Evolutionary conservation across 2,888 invertebrate genomes (phyloP).

Genomic region (Drosophila melanosoma): DNA sequence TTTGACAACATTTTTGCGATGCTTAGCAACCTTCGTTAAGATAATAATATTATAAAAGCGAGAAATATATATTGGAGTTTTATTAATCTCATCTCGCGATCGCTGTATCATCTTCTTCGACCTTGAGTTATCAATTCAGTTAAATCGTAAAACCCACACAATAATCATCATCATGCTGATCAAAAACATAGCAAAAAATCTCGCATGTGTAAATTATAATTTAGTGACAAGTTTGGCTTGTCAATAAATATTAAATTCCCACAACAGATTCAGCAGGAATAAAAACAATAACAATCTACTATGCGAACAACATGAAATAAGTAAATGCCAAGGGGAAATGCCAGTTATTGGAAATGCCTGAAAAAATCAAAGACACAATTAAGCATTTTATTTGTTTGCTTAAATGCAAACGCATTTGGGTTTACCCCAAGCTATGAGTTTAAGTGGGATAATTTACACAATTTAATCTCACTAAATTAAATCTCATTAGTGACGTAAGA

Average conservation of each 20-base stretch:
- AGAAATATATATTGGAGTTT: constrained; percentile 57
- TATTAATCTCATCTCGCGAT: constrained; percentile 51
- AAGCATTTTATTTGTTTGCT: background rate
- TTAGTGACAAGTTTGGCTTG: constrained; percentile 9
- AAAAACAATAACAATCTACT: constrained; percentile 3
- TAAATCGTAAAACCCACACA: constrained; percentile 56
- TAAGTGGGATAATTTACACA: constrained; percentile 31
- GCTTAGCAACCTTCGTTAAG: constrained; percentile 62
- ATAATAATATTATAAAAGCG: constrained; percentile 27
- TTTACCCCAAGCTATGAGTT: constrained; percentile 1
- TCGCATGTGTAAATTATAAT: constrained; percentile 36
- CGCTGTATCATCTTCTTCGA: constrained; percentile 51
- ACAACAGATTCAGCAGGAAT: constrained; percentile 4
- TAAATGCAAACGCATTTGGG: background rate
- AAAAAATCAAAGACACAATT: constrained; percentile 1
- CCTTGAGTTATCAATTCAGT: constrained; percentile 72
- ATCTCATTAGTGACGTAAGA: constrained; percentile 40
- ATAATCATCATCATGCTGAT: constrained; percentile 5
- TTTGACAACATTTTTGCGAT: constrained; percentile 59
- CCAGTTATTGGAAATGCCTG: background rate
- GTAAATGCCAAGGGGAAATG: constrained; percentile 37
- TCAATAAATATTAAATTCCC: constrained; percentile 26
- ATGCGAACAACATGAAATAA: constrained; percentile 7
- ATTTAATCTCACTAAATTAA: constrained; percentile 13
- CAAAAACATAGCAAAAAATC: constrained; percentile 20